Evolutionary conservation across 2,113 vertebrate species (phyloP), one percentile per base, ranked within the genome.

Genomic region (Peromyscus polionotus): DNA sequence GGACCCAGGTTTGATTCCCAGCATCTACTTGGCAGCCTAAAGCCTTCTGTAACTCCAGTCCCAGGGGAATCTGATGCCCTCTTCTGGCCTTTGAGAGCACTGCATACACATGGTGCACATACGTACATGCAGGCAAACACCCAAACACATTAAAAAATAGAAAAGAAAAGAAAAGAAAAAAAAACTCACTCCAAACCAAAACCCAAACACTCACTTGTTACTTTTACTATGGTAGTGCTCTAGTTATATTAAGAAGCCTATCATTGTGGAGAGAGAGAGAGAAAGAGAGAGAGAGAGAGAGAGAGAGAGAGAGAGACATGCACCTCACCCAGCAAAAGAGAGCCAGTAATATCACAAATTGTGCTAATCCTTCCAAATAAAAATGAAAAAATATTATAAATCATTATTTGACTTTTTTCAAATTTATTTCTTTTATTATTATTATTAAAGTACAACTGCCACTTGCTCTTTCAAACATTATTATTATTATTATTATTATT

Each of bases 261-360:
- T 76, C 51, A 65, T 91, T 93, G 31, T 68, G 87, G 31, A 85
- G 90, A 93, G 77, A 95, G 90, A 17, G 93, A 93, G 84, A 95
- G 90, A 16, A 42, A 67, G 85, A 61, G n/a, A n/a, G n/a, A n/a
- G n/a, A n/a, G n/a, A n/a, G 31, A 85, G 90, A 93, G 77, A 95
- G 90, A 42, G 42, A 51, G 28, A 83, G 93, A 93, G 84, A 95
- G 90, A 16, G 48, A 67, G 85, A 61, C 87, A 70, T 83, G 9
- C 8, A 51, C 5, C 45, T 96, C 16, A 70, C 57, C 94, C 45
- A 95, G 36, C 65, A 93, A 72, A 73, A 87, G 70, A 45, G 39
- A 72, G 24, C 13, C 39, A 51, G 36, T 61, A 54, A 33, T 67
- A 87, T 91, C 33, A 39, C 28, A 54, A 14, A 92, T 87, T 79